Base-by-base conservation (phyloP, 2,888 invertebrate genomes). In the Ectemnius lituratus region DNA sequence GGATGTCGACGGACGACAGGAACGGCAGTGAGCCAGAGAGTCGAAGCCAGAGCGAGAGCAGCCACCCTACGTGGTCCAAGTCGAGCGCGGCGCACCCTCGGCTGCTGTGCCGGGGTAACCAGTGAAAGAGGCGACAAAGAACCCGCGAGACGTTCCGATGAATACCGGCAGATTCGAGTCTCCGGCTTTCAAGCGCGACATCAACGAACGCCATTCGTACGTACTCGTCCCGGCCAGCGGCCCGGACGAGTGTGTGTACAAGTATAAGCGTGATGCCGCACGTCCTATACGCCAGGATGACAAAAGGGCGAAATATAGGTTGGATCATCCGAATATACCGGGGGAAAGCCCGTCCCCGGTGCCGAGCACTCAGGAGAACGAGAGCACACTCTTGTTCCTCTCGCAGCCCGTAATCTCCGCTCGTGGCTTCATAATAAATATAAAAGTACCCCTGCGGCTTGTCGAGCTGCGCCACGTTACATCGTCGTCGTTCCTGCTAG, bases 371-470 rank as follows among this genome's bases (percentile, higher is more conserved):
- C 62, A 2, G 37, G 37, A 37, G 62, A 65, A 68, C 61, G 57
- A 45, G 57, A 46, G 28, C 37, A 46, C 18, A 37, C 63, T 37
- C 60, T 60, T 75, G 65, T 61, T 59, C 58, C 60, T 73, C 74
- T 78, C 46, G 62, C 58, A 18, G 37, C 67, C 77, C 79, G 84
- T 85, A 87, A 85, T 88, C 84, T 85, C 84, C 80, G 81, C 75
- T 80, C 84, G 80, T 84, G 84, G 85, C 85, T 85, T 87, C 84
- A 87, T 89, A 88, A 88, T 89, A 89, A 89, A 89, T 89, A 89
- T 89, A 88, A 89, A 89, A 89, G 89, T 89, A 87, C 81, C 79
- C 79, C 71, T 69, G 72, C 70, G 74, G 64, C 67, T 67, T 57
- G 60, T 58, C 57, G 18, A 57, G 45, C 37, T 37, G 37, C 37